A percentile compares a stretch with the other conserved stretches of the same genome.
These are phyloP conservation scores for Holocentrus rufus DNA, from an alignment of 2,797 vertebrate genomes.

Conservation along the genomic window DNA sequence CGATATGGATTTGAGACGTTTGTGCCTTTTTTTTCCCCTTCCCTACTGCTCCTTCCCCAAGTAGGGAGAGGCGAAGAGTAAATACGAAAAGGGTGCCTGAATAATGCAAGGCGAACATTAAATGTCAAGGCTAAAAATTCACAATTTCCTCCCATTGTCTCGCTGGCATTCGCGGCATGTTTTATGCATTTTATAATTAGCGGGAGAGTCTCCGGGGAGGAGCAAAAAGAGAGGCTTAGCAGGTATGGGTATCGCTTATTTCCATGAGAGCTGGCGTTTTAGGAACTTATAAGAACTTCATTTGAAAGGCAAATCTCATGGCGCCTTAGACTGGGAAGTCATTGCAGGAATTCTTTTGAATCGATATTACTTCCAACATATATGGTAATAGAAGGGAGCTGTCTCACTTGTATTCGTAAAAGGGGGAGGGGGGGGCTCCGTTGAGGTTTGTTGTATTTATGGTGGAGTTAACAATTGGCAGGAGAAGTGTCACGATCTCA, in stretches of 20 bases:
- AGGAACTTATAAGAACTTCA: constrained; percentile 59
- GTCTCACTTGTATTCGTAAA: neutral
- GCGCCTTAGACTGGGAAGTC: constrained; percentile 26
- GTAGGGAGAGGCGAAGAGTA: constrained; percentile 65
- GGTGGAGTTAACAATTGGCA: constrained; percentile 24
- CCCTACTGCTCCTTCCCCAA: constrained; percentile 25
- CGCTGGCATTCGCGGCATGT: constrained; percentile 76
- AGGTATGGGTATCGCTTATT: constrained; percentile 50
- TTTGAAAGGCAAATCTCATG: constrained; percentile 76
- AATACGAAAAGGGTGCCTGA: constrained; percentile 78
- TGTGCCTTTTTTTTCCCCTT: constrained; percentile 33
- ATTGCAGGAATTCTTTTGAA: constrained; percentile 34
- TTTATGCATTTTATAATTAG: constrained; percentile 86
- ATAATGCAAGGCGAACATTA: constrained; percentile 81
- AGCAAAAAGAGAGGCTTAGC: constrained; percentile 40
- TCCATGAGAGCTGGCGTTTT: constrained; percentile 57
- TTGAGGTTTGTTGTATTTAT: constrained; percentile 27
- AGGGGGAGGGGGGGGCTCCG: neutral
- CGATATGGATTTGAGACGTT: constrained; percentile 48
- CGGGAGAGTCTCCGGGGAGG: constrained; percentile 64
- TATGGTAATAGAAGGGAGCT: neutral
- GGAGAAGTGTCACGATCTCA: constrained; percentile 21
- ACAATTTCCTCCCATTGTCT: constrained; percentile 78
- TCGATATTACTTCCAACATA: constrained; percentile 33
- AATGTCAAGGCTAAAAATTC: constrained; percentile 84